Evolutionary conservation across 2,797 vertebrate genomes (phyloP).

Genomic region (Uromys caudimaculatus): DNA sequence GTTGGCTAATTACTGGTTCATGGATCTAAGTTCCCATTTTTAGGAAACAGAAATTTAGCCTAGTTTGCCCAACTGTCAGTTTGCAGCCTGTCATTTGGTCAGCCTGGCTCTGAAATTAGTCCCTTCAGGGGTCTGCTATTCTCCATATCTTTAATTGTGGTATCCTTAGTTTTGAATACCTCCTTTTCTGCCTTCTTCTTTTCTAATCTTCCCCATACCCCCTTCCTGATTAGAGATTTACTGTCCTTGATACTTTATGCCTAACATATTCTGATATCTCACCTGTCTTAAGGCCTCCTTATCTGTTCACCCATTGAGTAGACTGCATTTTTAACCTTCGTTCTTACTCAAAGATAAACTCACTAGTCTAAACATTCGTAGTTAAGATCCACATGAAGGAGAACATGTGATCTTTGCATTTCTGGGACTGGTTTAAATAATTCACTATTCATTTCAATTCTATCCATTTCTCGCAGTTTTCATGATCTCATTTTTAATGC

Average conservation of each 20-base stretch:
- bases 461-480: background rate
- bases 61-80: background rate
- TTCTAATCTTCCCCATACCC: background rate
- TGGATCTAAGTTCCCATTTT: background rate
- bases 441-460: background rate
- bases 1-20: background rate
- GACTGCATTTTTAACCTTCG: background rate
- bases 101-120: background rate
- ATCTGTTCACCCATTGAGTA: background rate
- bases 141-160: background rate
- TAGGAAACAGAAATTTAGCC: background rate
- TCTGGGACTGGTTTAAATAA: background rate
- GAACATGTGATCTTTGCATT: background rate
- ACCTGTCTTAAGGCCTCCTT: background rate
- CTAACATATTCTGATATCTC: background rate
- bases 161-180: background rate
- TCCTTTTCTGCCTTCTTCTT: background rate
- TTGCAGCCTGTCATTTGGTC: background rate
- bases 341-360: too few relatives aligned
- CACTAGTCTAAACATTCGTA: background rate
- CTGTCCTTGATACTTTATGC: background rate
- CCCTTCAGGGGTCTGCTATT: background rate
- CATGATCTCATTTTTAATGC: too few relatives aligned
- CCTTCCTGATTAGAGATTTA: background rate
- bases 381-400: background rate